phyloP scores from a whole-genome alignment of 2,113 vertebrate genomes.

The Platanista minor region DNA sequence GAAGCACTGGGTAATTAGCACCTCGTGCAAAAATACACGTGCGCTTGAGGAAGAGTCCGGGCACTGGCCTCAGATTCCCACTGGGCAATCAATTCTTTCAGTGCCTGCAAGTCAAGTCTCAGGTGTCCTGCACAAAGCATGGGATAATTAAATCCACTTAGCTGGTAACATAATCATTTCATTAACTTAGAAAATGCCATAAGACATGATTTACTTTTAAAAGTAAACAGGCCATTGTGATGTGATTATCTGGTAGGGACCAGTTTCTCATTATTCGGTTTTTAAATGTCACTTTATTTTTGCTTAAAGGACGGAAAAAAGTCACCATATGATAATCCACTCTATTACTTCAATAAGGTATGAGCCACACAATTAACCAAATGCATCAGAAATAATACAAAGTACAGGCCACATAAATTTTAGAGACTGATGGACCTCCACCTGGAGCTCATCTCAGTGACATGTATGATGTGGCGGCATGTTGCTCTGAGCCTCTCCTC shows the following conservation, averaged over 20 bases:
- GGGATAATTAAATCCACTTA: neutral
- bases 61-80: neutral
- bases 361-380: neutral
- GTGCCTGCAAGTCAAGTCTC: neutral
- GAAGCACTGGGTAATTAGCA: neutral
- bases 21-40: neutral
- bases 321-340: neutral
- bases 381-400: neutral
- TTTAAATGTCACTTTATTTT: slow-evolving; percentile 49
- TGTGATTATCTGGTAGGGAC: slow-evolving; percentile 10
- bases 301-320: neutral
- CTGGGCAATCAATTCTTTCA: neutral
- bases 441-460: neutral
- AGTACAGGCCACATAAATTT: neutral
- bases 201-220: slow-evolving; percentile 40
- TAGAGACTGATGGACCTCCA: accelerated
- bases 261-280: slow-evolving; percentile 3
- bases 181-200: slow-evolving; percentile 30
- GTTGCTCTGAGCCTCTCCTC: neutral
- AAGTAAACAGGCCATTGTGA: slow-evolving; percentile 36
- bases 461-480: neutral
- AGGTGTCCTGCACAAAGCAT: neutral
- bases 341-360: neutral
- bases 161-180: slow-evolving; percentile 16
- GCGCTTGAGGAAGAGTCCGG: neutral